These are phyloP conservation scores for Lepidotrigona ventralis DNA, from an alignment of 1,140 invertebrate genomes.

Conservation along the genomic window DNA sequence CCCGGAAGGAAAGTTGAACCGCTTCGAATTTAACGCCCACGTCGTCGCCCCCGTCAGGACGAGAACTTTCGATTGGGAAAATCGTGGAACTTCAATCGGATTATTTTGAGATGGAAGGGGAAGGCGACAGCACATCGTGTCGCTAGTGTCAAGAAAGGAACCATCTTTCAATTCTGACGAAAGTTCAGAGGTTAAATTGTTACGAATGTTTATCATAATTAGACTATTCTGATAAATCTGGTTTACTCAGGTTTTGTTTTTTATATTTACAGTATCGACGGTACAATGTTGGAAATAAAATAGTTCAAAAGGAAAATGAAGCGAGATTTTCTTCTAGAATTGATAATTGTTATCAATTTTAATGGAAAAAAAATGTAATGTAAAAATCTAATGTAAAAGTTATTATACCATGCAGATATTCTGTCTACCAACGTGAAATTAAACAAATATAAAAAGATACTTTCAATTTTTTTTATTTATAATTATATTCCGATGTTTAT, in stretches of 20 bases:
- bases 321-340: too few species aligned
- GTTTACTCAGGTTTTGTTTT: too few species aligned
- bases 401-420: too few species aligned
- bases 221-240: too few species aligned
- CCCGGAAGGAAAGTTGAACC: slow-evolving; percentile 77
- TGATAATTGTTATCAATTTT: too few species aligned
- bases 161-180: neutral
- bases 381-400: neutral
- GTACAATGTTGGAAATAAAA: too few species aligned
- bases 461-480: neutral
- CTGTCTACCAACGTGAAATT: neutral
- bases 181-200: neutral
- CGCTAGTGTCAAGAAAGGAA: neutral
- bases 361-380: neutral
- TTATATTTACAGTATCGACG: too few species aligned
- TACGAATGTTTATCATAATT: too few species aligned
- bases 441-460: neutral
- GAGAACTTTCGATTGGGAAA: slow-evolving; percentile 31
- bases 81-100: neutral
- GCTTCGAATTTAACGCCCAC: slow-evolving; percentile 67
- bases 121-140: too few species aligned
- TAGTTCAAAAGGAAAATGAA: too few species aligned
- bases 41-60: slow-evolving; percentile 12
- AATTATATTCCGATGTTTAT: neutral
- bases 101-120: neutral